Percentiles rank a stretch among this genome's conserved stretches.
phyloP scores from a whole-genome alignment of 2,113 vertebrate genomes.

The Oreochromis tanganicae region DNA sequence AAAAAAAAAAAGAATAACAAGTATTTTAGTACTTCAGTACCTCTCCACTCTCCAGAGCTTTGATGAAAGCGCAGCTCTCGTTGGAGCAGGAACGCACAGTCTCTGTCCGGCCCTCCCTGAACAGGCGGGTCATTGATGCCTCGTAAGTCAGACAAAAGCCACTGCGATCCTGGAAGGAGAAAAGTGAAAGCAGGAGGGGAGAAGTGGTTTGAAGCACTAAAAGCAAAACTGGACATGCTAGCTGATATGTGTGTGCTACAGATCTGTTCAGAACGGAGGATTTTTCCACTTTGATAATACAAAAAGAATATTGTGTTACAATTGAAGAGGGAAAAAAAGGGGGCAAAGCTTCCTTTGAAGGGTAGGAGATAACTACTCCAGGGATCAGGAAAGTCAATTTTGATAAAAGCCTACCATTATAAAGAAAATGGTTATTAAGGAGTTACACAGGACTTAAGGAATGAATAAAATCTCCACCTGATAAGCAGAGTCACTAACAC shows the following conservation, averaged over 20 bases:
- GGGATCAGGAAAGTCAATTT: background rate
- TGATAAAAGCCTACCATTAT: background rate
- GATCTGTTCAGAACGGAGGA: background rate
- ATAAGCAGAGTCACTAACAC: background rate
- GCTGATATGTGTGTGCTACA: background rate
- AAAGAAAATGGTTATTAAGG: fast-evolving
- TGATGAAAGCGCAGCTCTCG: conserved; percentile 78
- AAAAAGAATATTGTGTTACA: background rate
- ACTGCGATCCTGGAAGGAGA: conserved; percentile 71
- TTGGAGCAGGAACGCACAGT: conserved; percentile 80
- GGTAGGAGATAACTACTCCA: background rate
- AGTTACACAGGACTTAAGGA: background rate
- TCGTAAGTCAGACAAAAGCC: conserved; percentile 84
- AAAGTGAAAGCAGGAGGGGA: no score
- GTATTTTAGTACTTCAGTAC: conserved; percentile 9
- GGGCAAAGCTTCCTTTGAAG: background rate
- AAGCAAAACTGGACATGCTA: background rate
- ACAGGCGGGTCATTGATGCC: conserved; percentile 83
- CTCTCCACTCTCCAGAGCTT: conserved; percentile 69
- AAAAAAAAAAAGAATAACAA: background rate
- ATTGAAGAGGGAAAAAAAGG: background rate
- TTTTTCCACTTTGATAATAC: fast-evolving
- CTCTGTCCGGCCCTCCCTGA: conserved; percentile 83
- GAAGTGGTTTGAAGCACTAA: background rate
- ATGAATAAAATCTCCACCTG: background rate